A percentile compares a stretch with the other conserved stretches of the same genome.
Evolutionary conservation across 2,797 vertebrate genomes (phyloP).

Genomic region (Chelidonichthys spinosus): DNA sequence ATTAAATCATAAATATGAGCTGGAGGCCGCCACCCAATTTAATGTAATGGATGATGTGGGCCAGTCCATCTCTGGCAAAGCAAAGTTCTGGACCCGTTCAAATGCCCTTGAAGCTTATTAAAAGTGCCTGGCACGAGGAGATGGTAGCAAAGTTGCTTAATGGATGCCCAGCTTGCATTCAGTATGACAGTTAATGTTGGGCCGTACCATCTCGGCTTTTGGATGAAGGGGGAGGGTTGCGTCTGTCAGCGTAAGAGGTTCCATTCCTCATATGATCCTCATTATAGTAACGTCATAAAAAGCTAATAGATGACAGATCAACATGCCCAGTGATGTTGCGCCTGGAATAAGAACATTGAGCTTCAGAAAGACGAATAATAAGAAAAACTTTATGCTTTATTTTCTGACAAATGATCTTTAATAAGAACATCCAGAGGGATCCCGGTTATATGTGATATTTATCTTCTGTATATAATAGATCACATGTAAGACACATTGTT

Average conservation of each 20-base stretch:
- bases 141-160: conserved; percentile 84
- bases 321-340: conserved; percentile 42
- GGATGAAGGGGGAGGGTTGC: conserved; percentile 65
- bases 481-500: neutral
- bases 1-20: conserved; percentile 91
- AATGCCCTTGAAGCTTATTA: conserved; percentile 90
- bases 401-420: conserved; percentile 30
- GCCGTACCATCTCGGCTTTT: conserved; percentile 67
- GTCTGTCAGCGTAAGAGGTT: conserved; percentile 35
- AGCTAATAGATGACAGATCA: conserved; percentile 40
- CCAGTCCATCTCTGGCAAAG: conserved; percentile 86
- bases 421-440: conserved; percentile 11
- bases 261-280: conserved; percentile 40
- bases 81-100: conserved; percentile 85
- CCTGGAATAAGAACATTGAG: conserved; percentile 28
- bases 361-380: neutral
- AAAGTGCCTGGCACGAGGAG: conserved; percentile 85
- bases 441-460: conserved; percentile 8
- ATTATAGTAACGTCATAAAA: conserved; percentile 45
- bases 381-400: neutral
- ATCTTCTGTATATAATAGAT: neutral
- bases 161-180: conserved; percentile 83
- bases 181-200: conserved; percentile 82
- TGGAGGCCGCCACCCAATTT: conserved; percentile 89
- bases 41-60: conserved; percentile 88